Evolutionary conservation across 2,797 vertebrate species (phyloP), one percentile per base, ranked within the genome.

Genomic region (Melanogrammus aeglefinus): DNA sequence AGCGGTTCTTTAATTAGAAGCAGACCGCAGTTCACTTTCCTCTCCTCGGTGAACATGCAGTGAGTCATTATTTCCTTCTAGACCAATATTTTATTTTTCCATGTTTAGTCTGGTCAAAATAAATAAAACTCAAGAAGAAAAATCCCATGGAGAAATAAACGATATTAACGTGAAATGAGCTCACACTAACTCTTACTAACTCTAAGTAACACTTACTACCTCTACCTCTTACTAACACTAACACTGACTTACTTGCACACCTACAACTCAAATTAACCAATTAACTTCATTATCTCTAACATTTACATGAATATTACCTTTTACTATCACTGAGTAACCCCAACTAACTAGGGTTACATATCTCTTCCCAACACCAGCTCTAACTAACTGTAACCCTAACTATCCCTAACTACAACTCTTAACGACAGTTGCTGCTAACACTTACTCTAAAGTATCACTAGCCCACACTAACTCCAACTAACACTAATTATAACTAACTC

Each of bases 1-100:
- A 81, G 83, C 29, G 79, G 83, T 79, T 84, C 78, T 44, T n/a
- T 91, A 89, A 92, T 82, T 85, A 77, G 90, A 90, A 90, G 84
- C 91, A 92, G 90, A 82, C 81, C 71, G 72, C 79, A 1, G 63
- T 80, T 82, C 86, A 83, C 85, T 88, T 91, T 90, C 81, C 81
- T 87, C 77, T 51, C 63, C 76, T 78, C 72, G 77, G 80, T 88
- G 89, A 89, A 14, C 0, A 14, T 16, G 16, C 72, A 6, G 3
- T 86, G 92, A 92, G 82, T 92, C 90, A 93, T 44, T 51, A 31
- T 72, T 24, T 72, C 9, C 36, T 72, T n/a, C 35, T 69, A 36
- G 76, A 73, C 51, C 4, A 75, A 41, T 82, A 79, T 63, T 87
- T 85, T 21, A 4, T 87, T 82, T 63, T 79, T 80, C 79, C 78